Evolutionary conservation across 2,113 vertebrate species (phyloP), one percentile per base, ranked within the genome.

Genomic region (Climacteris rufus): DNA sequence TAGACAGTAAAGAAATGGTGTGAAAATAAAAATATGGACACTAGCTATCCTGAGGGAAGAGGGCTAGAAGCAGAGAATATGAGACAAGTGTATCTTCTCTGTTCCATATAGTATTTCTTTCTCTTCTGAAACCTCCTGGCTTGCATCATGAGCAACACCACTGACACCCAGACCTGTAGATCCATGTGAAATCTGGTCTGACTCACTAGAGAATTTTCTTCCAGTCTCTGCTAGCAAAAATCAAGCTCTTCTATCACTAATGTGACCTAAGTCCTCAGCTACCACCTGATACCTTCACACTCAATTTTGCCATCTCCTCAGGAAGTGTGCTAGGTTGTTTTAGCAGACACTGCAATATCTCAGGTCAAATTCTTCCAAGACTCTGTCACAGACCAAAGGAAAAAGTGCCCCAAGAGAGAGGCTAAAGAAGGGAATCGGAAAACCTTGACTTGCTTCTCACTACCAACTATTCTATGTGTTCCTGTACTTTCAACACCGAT

Each of bases 121-220:
- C 53, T 19, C 23, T 69, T 72, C 57, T 49, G 21, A 78, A 59
- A 39, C 27, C 13, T 56, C 24, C 17, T 12, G 13, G 28, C 35
- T 33, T 16, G 44, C 0, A 1, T 30, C 0, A 9, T 23, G 21
- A 87, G 53, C 24, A 47, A 13, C 0, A 2, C 33, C 39, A 22
- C 3, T 25, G 60, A 68, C 35, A 54, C 8, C 33, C 47, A 10
- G 18, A 70, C 30, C 25, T 44, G 19, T 13, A 56, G 45, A 60
- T n/a, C 35, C 7, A 6, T 33, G 2, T 4, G 59, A 87, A 87
- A 49, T 30, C 37, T 56, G 25, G 18, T 35, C 28, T 19, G 52
- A 79, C 33, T 47, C 49, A 13, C 39, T 0, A n/a, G 21, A 69
- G 65, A 60, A 45, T 70, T 81, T 68, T 28, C 10, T 27, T 76